phyloP scores from a whole-genome alignment of 2,888 invertebrate species.

The Dasysyrphus albostriatus region DNA sequence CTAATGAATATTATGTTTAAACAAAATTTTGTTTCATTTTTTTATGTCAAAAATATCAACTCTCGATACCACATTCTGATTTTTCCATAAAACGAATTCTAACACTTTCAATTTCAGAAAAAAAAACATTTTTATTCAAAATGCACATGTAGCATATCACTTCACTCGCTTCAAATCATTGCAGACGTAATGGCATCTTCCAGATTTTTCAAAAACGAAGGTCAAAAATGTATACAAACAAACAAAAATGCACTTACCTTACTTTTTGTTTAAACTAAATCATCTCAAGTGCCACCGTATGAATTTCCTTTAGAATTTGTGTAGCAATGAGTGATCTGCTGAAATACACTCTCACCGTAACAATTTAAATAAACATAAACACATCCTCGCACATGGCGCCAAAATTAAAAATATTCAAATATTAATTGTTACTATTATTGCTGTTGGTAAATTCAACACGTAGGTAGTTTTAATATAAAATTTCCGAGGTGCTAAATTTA shows the following conservation, averaged over 20 bases:
- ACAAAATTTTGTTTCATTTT: not conserved
- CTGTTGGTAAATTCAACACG: slow-evolving; percentile 60
- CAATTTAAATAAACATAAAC: not conserved
- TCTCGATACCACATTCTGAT: not conserved
- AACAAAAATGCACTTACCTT: slow-evolving; percentile 35
- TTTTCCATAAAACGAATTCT: not conserved
- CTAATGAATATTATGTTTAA: too few species aligned
- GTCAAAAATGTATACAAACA: slow-evolving; percentile 19
- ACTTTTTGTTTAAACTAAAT: not conserved
- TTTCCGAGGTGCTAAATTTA: slow-evolving; percentile 42
- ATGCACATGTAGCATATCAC: not conserved
- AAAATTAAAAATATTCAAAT: slow-evolving; percentile 26
- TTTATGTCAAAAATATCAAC: not conserved
- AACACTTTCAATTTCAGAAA: slow-evolving; percentile 1
- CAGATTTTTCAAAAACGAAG: not conserved
- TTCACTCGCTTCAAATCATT: not conserved
- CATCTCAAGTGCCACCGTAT: not conserved
- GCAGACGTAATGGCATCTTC: not conserved
- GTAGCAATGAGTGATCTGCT: slow-evolving; percentile 7
- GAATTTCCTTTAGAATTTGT: not conserved
- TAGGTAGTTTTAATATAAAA: slow-evolving; percentile 50
- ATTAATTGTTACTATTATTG: not conserved
- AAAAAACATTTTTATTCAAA: not conserved
- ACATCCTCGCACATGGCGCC: slow-evolving; percentile 36
- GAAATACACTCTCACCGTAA: not conserved